Percentiles rank a stretch among this genome's conserved stretches.
These are phyloP conservation scores for Octodon degus DNA, from an alignment of 2,113 vertebrate species.

Conservation along the genomic window DNA sequence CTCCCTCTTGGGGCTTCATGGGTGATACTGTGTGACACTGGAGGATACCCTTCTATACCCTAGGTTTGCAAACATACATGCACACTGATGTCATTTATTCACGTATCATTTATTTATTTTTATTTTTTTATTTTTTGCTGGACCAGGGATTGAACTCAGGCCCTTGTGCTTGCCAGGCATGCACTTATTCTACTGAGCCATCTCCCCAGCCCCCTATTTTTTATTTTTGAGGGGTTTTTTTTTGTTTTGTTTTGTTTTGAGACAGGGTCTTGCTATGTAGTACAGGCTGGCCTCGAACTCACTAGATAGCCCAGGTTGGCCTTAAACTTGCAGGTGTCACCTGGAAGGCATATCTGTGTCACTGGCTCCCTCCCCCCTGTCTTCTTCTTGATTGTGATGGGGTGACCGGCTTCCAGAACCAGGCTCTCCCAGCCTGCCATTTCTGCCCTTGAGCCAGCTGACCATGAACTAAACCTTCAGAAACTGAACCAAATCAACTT, in stretches of 20 bases:
- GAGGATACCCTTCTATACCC: not conserved
- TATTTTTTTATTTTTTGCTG: not conserved
- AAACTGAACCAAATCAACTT: too few relatives aligned
- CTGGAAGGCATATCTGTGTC: too few relatives aligned
- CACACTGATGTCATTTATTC: not conserved
- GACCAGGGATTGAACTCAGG: too few relatives aligned
- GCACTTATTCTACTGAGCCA: too few relatives aligned
- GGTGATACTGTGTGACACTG: not conserved
- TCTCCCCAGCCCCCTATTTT: not conserved
- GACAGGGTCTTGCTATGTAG: not conserved
- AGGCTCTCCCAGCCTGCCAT: not conserved
- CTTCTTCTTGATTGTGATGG: not conserved
- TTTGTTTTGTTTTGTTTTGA: not conserved
- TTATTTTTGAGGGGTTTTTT: not conserved
- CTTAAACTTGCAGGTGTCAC: too few relatives aligned
- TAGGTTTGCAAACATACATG: not conserved
- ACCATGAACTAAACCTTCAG: too few relatives aligned
- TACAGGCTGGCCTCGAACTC: not conserved
- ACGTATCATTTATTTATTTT: not conserved
- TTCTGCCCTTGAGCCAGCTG: too few relatives aligned
- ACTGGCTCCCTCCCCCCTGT: too few relatives aligned
- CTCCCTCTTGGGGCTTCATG: not conserved
- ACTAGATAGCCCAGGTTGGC: not conserved
- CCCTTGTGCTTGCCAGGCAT: too few relatives aligned
- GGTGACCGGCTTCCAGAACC: not conserved